These are phyloP conservation scores for Ormyrus pomaceus DNA, from an alignment of 2,888 invertebrate genomes.

Conservation along the genomic window DNA sequence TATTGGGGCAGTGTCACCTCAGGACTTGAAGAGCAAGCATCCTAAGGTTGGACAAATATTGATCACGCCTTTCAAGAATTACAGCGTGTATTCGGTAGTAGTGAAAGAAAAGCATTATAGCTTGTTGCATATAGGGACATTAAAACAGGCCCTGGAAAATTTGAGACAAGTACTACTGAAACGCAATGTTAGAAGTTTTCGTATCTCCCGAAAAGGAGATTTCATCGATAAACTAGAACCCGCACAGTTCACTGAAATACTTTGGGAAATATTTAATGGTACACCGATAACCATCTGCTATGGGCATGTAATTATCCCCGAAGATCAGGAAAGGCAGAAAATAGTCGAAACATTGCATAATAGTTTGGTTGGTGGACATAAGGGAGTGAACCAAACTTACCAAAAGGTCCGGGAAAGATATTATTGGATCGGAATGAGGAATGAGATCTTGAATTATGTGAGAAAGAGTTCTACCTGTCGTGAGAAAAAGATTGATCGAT, in stretches of 20 bases:
- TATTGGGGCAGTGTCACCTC: too few relatives aligned
- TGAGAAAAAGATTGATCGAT: conserved; percentile 54
- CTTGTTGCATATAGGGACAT: too few relatives aligned
- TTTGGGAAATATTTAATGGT: conserved; percentile 5
- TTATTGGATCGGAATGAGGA: conserved; percentile 55
- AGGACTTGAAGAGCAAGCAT: too few relatives aligned
- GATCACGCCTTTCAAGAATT: too few relatives aligned
- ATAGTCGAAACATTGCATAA: conserved; percentile 54
- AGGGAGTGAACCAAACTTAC: conserved; percentile 9
- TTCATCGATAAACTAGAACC: conserved; percentile 25
- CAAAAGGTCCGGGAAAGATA: conserved; percentile 47
- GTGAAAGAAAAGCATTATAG: too few relatives aligned
- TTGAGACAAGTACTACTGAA: too few relatives aligned
- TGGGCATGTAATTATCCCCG: conserved; percentile 1
- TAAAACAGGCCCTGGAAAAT: too few relatives aligned
- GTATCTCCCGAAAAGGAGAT: conserved; percentile 43
- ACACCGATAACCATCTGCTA: conserved; percentile 30
- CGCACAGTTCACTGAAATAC: background rate
- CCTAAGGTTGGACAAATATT: too few relatives aligned
- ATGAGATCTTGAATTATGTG: conserved; percentile 53
- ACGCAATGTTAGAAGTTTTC: too few relatives aligned
- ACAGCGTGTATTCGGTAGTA: too few relatives aligned
- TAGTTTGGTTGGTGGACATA: conserved; percentile 8
- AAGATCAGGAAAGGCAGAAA: background rate
- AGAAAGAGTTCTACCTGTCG: conserved; percentile 55